Evolutionary conservation across 2,113 vertebrate genomes (phyloP).

Genomic region (Sapayoa aenigma): DNA sequence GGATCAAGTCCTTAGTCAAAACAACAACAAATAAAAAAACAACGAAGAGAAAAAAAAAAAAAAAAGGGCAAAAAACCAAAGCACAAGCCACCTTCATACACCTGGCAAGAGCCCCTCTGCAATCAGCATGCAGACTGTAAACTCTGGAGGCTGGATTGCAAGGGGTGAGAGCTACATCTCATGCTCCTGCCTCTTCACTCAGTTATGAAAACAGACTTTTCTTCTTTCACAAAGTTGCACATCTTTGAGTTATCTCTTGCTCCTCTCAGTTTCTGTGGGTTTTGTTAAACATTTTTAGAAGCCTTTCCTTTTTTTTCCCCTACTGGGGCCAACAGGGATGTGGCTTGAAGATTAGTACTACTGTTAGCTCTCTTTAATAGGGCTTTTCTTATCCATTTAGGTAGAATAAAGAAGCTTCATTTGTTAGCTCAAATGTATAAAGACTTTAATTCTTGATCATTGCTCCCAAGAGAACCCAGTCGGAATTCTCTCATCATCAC

Average conservation of each 20-base stretch:
- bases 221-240: background rate
- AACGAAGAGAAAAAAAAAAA: background rate
- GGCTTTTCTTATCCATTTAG: constrained; percentile 59
- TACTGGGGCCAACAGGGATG: background rate
- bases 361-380: constrained; percentile 52
- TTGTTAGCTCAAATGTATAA: constrained; percentile 63
- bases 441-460: constrained; percentile 68
- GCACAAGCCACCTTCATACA: background rate
- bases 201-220: background rate
- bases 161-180: background rate
- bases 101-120: background rate
- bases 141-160: fast-evolving
- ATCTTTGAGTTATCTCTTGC: background rate
- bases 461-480: constrained; percentile 52
- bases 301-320: background rate
- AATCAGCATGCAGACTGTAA: background rate
- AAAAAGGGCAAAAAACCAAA: background rate
- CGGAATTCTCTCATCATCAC: constrained; percentile 68
- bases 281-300: constrained; percentile 16
- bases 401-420: constrained; percentile 68
- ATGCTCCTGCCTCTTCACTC: background rate
- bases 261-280: background rate
- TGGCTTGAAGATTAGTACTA: constrained; percentile 26
- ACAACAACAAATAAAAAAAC: background rate
- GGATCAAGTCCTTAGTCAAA: background rate